A percentile compares a stretch with the other conserved stretches of the same genome.
Conservation (phyloP, 2,113 vertebrate species). For the Rhinolophus sinicus region DNA sequence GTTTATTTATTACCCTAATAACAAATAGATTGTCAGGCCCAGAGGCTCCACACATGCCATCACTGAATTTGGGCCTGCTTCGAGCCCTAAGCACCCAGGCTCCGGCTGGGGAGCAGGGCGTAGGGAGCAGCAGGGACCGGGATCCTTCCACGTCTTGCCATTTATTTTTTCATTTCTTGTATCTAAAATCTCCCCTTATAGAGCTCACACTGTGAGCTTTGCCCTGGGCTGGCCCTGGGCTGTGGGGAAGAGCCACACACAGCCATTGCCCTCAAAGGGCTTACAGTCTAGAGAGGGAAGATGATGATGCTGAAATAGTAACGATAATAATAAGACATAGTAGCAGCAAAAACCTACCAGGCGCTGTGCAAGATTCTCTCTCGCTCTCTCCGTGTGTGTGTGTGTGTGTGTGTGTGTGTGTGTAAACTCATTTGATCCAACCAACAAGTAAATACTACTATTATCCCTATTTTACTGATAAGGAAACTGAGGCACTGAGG, state of each 20-base stretch:
- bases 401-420: too few relatives aligned
- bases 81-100: background rate
- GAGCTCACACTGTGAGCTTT: background rate
- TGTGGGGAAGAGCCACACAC: background rate
- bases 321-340: background rate
- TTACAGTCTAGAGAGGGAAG: background rate
- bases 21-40: conserved; percentile 89
- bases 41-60: conserved; percentile 53
- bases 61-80: background rate
- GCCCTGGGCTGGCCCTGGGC: background rate
- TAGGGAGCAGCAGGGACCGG: background rate
- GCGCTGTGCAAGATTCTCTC: background rate
- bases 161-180: background rate
- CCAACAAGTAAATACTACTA: background rate
- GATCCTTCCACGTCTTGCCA: background rate
- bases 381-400: too few relatives aligned
- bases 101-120: background rate
- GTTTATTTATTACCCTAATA: conserved; percentile 90
- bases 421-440: background rate
- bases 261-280: background rate
- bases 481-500: background rate
- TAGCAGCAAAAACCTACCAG: background rate
- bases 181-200: background rate
- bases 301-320: background rate
- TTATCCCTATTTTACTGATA: background rate